A percentile compares a stretch with the other conserved stretches of the same genome.
Evolutionary conservation across 64 coral and sea anemone species (phyloP).

Genomic region (Stichodactyla mertensii): DNA sequence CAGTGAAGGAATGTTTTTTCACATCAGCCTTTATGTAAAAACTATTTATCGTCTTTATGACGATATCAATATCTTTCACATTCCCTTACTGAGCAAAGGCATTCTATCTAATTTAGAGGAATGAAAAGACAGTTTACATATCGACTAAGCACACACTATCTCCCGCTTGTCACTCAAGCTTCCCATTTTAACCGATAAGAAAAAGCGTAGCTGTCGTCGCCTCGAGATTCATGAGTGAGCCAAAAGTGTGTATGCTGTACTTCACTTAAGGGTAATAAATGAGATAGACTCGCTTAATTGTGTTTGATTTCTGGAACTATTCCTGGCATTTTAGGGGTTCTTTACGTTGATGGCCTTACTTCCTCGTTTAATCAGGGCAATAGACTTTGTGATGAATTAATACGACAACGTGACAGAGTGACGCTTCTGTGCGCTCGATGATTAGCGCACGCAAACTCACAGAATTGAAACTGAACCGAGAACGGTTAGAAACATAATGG

Average conservation of each 20-base stretch:
- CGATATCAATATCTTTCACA: neutral
- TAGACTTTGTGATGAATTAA: neutral
- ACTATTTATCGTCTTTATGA: neutral
- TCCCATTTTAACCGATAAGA: neutral
- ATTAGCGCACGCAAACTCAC: neutral
- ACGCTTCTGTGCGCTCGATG: neutral
- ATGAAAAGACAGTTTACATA: neutral
- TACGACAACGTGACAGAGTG: neutral
- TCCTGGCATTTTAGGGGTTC: neutral
- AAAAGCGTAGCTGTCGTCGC: neutral
- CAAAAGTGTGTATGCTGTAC: neutral
- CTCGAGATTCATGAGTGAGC: neutral
- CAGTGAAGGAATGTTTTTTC: no score
- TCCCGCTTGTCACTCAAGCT: neutral
- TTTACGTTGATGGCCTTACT: neutral
- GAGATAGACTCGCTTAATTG: neutral
- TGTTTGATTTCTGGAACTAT: neutral
- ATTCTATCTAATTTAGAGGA: neutral
- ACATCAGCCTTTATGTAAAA: neutral
- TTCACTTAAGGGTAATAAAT: constrained; percentile 4
- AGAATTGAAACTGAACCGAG: neutral
- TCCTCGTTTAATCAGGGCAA: neutral
- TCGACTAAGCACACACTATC: neutral
- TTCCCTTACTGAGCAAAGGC: neutral
- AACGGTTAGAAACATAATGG: neutral